phyloP scores from a whole-genome alignment of 2,888 invertebrate species.

The Cancer borealis region DNA sequence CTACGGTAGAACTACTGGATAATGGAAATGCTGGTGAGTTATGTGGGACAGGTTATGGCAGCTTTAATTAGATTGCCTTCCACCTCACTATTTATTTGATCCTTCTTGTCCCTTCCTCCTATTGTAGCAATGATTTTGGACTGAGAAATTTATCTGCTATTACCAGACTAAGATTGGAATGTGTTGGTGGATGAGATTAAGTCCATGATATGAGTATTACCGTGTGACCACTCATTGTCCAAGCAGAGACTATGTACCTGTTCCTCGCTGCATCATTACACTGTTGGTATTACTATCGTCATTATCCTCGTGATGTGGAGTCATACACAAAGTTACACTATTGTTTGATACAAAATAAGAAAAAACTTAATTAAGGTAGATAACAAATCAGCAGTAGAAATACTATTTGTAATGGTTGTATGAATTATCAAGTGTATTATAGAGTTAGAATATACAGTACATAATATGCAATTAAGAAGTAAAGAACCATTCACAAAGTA shows the following conservation, averaged over 20 bases:
- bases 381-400: not conserved
- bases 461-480: not conserved
- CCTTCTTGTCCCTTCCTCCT: no score
- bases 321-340: not conserved
- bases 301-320: not conserved
- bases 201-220: not conserved
- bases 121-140: no score
- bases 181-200: no score
- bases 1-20: slow-evolving; percentile 69
- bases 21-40: slow-evolving; percentile 72
- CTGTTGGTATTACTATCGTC: not conserved
- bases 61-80: not conserved
- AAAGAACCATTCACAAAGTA: no score
- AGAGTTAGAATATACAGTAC: not conserved
- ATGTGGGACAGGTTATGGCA: not conserved
- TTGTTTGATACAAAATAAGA: not conserved
- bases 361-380: not conserved
- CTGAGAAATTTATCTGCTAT: no score
- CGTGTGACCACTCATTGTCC: not conserved
- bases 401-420: not conserved
- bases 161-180: no score
- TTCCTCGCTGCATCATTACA: not conserved
- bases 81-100: no score
- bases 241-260: not conserved
- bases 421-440: not conserved